phyloP scores from a whole-genome alignment of 2,113 vertebrate species.

The Anser cygnoides region DNA sequence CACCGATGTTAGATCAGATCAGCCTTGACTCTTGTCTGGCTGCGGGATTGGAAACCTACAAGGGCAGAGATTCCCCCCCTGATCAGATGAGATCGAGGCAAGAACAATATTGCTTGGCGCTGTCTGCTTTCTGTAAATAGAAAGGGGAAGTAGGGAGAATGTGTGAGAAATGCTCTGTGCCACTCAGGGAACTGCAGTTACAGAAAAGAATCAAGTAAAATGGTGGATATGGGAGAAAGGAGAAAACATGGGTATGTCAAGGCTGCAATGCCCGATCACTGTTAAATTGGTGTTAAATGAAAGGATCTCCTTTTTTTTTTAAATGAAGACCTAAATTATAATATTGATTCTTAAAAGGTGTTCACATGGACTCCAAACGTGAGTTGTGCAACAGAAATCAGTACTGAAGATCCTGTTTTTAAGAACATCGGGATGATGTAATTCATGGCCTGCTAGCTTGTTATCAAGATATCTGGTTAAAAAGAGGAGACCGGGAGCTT shows the following conservation, averaged over 20 bases:
- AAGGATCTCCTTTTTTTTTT: neutral
- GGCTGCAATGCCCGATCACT: neutral
- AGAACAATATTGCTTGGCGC: neutral
- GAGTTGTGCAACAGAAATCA: neutral
- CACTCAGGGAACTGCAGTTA: neutral
- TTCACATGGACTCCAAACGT: neutral
- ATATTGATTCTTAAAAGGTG: neutral
- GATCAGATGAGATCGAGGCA: neutral
- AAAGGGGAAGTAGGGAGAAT: neutral
- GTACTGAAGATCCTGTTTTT: neutral
- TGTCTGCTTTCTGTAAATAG: neutral
- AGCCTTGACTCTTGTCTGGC: neutral
- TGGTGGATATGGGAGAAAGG: neutral
- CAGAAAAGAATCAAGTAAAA: neutral
- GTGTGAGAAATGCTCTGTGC: neutral
- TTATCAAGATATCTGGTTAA: neutral
- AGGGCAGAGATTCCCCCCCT: neutral
- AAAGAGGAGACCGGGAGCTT: neutral
- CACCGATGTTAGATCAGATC: neutral
- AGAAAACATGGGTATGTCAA: neutral
- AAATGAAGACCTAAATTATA: neutral
- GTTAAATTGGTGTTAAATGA: neutral
- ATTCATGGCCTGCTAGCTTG: neutral
- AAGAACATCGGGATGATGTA: neutral
- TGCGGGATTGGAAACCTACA: neutral